A percentile compares a stretch with the other conserved stretches of the same genome.
Evolutionary conservation across 2,113 vertebrate species (phyloP).

Genomic region (Anser cygnoides): DNA sequence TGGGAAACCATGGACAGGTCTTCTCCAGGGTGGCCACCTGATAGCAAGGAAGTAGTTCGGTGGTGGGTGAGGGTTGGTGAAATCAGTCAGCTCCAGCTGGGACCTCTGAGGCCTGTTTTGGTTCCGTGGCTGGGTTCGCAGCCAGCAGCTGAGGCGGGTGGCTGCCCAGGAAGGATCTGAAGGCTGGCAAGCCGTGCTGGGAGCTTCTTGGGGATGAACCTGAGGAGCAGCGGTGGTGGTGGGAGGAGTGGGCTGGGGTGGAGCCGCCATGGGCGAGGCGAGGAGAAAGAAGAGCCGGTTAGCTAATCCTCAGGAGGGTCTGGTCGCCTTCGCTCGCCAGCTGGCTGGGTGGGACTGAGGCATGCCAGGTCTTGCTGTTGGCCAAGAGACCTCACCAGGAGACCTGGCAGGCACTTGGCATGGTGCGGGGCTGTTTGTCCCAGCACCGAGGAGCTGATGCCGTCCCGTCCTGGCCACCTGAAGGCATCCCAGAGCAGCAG

Average conservation of each 20-base stretch:
- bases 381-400: neutral
- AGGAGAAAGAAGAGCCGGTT: slow-evolving; percentile 18
- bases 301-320: slow-evolving; percentile 49
- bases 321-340: neutral
- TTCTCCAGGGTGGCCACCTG: neutral
- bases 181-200: neutral
- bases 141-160: neutral
- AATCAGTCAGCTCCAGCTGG: neutral
- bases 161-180: neutral
- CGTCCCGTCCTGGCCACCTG: neutral
- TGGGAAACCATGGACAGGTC: neutral
- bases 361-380: neutral
- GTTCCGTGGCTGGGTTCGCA: neutral
- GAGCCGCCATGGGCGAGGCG: neutral
- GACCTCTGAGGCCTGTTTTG: slow-evolving; percentile 11
- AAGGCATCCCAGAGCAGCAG: neutral
- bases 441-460: neutral
- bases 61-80: neutral
- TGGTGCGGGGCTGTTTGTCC: neutral
- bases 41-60: neutral
- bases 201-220: neutral
- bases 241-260: slow-evolving; percentile 20
- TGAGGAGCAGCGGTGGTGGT: neutral
- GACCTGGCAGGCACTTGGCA: neutral
- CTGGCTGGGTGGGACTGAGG: neutral